Percentiles rank a stretch among this genome's conserved stretches.
phyloP scores from a whole-genome alignment of 2,797 vertebrate species.

The Gymnoscopelus microlampas region DNA sequence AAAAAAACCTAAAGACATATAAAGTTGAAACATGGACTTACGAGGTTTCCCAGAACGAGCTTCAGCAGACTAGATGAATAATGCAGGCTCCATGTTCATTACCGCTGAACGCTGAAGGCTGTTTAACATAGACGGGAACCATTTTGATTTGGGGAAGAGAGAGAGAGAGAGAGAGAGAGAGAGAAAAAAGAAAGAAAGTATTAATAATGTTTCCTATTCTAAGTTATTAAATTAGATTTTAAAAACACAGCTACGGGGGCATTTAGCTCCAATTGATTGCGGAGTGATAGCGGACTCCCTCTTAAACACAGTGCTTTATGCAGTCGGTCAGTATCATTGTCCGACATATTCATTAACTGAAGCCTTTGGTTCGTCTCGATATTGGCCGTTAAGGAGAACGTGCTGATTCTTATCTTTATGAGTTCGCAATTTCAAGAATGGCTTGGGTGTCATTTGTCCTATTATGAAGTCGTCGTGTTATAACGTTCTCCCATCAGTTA shows the following conservation, averaged over 20 bases:
- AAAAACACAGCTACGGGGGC: constrained; percentile 98
- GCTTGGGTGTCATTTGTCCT: constrained; percentile 63
- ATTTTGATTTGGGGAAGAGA: constrained; percentile 83
- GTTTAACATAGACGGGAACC: constrained; percentile 97
- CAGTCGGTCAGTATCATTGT: constrained; percentile 68
- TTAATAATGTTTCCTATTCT: constrained; percentile 99
- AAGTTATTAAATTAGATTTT: constrained; percentile 99
- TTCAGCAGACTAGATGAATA: constrained; percentile 93
- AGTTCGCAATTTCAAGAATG: constrained; percentile 76
- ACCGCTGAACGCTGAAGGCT: constrained; percentile 97
- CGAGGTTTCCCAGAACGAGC: constrained; percentile 89
- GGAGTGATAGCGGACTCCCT: constrained; percentile 93
- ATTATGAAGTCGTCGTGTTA: constrained; percentile 60
- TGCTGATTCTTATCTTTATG: constrained; percentile 82
- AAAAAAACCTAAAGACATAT: constrained; percentile 56
- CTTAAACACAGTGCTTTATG: constrained; percentile 74
- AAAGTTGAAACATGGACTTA: no score
- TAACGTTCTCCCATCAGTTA: constrained; percentile 78
- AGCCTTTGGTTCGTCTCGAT: constrained; percentile 71
- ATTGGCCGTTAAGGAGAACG: constrained; percentile 78
- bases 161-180: no score
- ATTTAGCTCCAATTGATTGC: constrained; percentile 98
- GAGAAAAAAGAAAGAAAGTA: constrained; percentile 85
- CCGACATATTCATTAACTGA: constrained; percentile 78
- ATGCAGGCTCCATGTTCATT: constrained; percentile 97